phyloP scores from a whole-genome alignment of 2,888 invertebrate genomes.

The Meliscaeva auricollis region DNA sequence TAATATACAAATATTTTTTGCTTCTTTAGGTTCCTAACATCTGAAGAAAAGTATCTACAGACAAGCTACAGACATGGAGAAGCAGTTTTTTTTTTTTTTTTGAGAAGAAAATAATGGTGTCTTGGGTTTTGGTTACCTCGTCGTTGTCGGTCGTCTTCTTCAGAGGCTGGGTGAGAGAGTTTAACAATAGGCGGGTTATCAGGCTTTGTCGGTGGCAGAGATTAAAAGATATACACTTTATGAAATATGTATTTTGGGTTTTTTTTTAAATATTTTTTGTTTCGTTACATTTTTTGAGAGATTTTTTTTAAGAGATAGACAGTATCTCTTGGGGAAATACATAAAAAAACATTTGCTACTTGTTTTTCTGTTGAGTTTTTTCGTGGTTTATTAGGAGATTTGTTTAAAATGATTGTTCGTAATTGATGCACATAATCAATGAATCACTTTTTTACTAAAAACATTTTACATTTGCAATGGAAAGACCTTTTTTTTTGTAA shows the following conservation, averaged over 20 bases:
- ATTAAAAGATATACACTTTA: constrained; percentile 65
- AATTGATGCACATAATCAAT: constrained; percentile 70
- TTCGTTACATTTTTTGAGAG: background rate
- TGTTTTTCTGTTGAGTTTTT: constrained; percentile 23
- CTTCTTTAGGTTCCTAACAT: constrained; percentile 37
- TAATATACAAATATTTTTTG: constrained; percentile 45
- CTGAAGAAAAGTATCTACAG: constrained; percentile 57
- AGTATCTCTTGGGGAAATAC: constrained; percentile 37
- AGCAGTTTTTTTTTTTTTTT: background rate
- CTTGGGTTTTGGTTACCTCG: constrained; percentile 10
- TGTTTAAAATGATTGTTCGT: constrained; percentile 1
- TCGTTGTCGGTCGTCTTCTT: constrained; percentile 18
- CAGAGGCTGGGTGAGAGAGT: constrained; percentile 25
- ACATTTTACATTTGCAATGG: background rate
- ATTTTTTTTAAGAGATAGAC: constrained; percentile 37
- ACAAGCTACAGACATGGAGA: constrained; percentile 60
- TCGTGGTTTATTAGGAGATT: background rate
- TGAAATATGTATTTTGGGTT: constrained; percentile 46
- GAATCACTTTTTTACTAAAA: constrained; percentile 50
- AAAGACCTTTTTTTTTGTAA: background rate
- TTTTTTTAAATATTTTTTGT: constrained; percentile 5
- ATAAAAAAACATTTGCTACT: constrained; percentile 44
- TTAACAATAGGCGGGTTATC: constrained; percentile 61
- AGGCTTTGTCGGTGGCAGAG: constrained; percentile 53
- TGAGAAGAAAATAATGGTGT: constrained; percentile 36